Percentiles rank a stretch among this genome's conserved stretches.
phyloP scores from a whole-genome alignment of 2,888 invertebrate species.

The Nomada ruficornis region DNA sequence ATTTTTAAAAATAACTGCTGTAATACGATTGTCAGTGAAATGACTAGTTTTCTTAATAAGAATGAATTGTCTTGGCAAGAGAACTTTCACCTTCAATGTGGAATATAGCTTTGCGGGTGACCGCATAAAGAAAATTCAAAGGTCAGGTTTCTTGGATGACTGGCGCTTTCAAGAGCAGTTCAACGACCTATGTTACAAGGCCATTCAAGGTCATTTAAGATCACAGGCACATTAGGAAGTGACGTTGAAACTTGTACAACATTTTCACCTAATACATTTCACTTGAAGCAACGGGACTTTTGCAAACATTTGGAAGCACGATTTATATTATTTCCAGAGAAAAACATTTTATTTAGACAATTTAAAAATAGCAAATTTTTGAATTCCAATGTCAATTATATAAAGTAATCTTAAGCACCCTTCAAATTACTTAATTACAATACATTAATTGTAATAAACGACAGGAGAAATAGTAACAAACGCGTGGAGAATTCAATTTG shows the following conservation, averaged over 20 bases:
- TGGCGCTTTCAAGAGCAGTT: slow-evolving; percentile 24
- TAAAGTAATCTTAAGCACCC: too few relatives aligned
- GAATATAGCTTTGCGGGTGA: neutral
- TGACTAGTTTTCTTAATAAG: too few relatives aligned
- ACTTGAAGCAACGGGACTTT: neutral
- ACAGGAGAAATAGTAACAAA: too few relatives aligned
- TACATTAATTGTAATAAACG: too few relatives aligned
- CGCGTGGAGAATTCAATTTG: too few relatives aligned
- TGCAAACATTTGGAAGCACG: neutral
- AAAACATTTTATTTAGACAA: too few relatives aligned
- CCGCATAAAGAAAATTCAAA: slow-evolving; percentile 5
- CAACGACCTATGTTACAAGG: slow-evolving; percentile 35
- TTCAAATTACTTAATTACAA: too few relatives aligned
- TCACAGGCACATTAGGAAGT: slow-evolving; percentile 13
- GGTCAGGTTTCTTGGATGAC: slow-evolving; percentile 9
- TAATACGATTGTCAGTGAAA: too few relatives aligned
- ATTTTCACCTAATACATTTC: neutral
- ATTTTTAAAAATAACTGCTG: too few relatives aligned
- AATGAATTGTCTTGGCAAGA: neutral
- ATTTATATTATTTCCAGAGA: too few relatives aligned
- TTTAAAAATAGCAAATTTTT: too few relatives aligned
- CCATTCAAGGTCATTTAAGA: slow-evolving; percentile 37
- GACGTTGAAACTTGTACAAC: neutral
- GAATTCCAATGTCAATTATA: too few relatives aligned
- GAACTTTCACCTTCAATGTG: neutral